phyloP scores from a whole-genome alignment of 2,797 vertebrate genomes.

The Prionace glauca region DNA sequence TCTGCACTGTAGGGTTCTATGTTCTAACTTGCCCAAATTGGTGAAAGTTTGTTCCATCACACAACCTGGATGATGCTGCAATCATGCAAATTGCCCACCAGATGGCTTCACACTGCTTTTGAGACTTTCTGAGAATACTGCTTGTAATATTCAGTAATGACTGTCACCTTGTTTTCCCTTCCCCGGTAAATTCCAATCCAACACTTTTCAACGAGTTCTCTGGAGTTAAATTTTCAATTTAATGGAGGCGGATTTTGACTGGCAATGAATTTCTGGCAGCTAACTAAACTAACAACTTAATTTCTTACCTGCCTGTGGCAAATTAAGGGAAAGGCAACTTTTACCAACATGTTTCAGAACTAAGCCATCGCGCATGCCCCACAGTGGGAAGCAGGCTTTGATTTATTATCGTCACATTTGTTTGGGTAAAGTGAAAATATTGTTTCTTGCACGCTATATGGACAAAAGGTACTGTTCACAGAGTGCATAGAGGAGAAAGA shows the following conservation, averaged over 20 bases:
- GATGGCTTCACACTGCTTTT: neutral
- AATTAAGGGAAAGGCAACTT: neutral
- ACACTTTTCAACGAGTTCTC: neutral
- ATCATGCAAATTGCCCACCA: neutral
- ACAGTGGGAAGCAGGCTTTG: neutral
- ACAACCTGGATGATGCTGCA: neutral
- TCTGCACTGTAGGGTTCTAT: no score
- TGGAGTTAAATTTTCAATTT: neutral
- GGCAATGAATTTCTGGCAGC: neutral
- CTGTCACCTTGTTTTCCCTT: neutral
- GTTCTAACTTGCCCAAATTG: no score
- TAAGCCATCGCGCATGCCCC: neutral
- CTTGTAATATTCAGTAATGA: neutral
- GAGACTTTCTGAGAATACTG: neutral
- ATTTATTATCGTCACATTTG: no score
- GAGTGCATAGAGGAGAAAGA: no score
- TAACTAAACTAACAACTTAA: neutral
- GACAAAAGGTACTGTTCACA: no score
- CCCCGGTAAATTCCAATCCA: neutral
- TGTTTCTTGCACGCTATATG: no score
- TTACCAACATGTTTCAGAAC: neutral
- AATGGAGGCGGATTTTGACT: neutral
- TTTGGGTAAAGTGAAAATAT: no score
- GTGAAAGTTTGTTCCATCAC: neutral
- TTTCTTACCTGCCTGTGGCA: neutral